These are phyloP conservation scores for Morphnarchus princeps DNA, from an alignment of 2,113 vertebrate species.

Conservation along the genomic window DNA sequence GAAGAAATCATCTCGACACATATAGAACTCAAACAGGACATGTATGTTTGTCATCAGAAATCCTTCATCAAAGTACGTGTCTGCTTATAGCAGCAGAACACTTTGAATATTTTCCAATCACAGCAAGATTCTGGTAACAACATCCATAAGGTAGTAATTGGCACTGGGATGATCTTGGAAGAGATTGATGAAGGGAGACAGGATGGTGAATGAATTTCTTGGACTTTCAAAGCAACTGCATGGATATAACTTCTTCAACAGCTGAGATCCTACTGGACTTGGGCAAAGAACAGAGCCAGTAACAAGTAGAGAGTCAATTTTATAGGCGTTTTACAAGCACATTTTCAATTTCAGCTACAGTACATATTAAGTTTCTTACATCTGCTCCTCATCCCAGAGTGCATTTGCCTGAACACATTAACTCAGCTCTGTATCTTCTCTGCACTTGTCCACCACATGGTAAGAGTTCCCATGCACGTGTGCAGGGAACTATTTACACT, in stretches of 20 bases:
- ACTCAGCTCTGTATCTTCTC: neutral
- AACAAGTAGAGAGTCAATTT: neutral
- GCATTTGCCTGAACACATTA: neutral
- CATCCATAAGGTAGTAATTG: neutral
- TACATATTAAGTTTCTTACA: neutral
- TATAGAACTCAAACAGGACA: neutral
- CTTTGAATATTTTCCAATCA: neutral
- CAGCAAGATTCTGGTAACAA: neutral
- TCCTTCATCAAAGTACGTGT: neutral
- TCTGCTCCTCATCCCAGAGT: neutral
- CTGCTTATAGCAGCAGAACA: neutral
- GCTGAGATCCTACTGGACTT: neutral
- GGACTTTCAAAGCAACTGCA: neutral
- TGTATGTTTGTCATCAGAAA: neutral
- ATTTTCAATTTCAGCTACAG: neutral
- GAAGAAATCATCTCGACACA: neutral
- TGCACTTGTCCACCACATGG: neutral
- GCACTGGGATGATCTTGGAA: neutral
- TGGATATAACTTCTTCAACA: neutral
- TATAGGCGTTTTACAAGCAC: neutral
- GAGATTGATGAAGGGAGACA: neutral
- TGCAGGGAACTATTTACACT: neutral
- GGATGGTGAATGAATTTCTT: neutral
- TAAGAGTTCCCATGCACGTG: accelerated
- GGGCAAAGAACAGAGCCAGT: neutral